Conservation (phyloP, 1,140 invertebrate species). For the Caenorhabditis latens region DNA sequence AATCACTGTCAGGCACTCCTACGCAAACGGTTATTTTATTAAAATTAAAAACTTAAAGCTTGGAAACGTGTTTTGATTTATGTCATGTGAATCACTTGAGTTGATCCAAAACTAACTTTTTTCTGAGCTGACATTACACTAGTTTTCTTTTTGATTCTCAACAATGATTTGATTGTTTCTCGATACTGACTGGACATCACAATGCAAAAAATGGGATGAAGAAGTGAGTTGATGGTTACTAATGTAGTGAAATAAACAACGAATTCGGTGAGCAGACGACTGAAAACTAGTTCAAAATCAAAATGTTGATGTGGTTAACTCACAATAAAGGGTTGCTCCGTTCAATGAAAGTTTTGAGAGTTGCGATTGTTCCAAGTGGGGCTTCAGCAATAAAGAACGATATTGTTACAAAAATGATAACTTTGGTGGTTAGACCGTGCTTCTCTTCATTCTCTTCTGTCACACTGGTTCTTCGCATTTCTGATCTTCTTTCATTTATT, state of each 20-base stretch:
- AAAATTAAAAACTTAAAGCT: too few species aligned
- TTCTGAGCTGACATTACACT: background rate
- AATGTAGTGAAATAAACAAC: background rate
- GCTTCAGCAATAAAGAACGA: background rate
- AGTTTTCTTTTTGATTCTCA: background rate
- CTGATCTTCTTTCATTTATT: background rate
- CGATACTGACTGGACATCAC: background rate
- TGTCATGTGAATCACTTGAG: background rate
- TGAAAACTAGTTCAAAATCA: background rate
- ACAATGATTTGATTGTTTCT: background rate
- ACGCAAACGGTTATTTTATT: too few species aligned
- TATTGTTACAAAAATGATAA: background rate
- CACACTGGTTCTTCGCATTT: background rate
- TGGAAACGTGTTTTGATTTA: background rate
- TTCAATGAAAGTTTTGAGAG: background rate
- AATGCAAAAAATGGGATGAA: background rate
- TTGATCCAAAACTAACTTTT: background rate
- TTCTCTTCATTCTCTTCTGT: slow-evolving; percentile 12
- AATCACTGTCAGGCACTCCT: too few species aligned
- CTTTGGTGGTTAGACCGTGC: background rate
- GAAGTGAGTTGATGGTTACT: background rate
- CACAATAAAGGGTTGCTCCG: background rate
- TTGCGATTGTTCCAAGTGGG: background rate
- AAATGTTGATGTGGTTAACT: background rate
- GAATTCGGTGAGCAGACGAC: background rate